A percentile compares a stretch with the other conserved stretches of the same genome.
These are phyloP conservation scores for Trematomus loennbergii DNA, from an alignment of 2,113 vertebrate genomes.

Conservation along the genomic window DNA sequence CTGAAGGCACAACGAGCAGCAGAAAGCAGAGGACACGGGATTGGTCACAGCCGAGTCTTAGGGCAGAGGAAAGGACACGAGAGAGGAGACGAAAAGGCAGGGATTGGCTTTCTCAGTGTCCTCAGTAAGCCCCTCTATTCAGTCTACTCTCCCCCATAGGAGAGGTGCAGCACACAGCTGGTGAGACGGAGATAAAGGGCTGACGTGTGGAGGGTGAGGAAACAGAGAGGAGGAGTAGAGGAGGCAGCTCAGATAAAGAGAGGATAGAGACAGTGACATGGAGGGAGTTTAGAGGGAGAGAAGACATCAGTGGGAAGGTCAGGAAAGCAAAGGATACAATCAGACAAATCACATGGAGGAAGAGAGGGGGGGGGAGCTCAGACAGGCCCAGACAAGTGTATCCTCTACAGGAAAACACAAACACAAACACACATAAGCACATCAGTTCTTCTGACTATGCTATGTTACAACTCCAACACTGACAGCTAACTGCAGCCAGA, in stretches of 20 bases:
- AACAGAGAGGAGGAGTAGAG: constrained; percentile 14
- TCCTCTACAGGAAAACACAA: constrained; percentile 10
- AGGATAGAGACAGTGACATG: neutral
- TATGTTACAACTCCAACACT: neutral
- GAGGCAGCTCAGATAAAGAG: neutral
- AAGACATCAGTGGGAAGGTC: constrained; percentile 26
- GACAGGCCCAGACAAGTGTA: constrained; percentile 17
- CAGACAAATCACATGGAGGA: constrained; percentile 4
- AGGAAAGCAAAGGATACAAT: constrained; percentile 17
- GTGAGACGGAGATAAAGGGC: constrained; percentile 56
- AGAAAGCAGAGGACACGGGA: neutral
- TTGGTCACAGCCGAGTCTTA: constrained; percentile 9
- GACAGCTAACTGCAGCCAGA: neutral
- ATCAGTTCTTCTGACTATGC: neutral
- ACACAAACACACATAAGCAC: neutral
- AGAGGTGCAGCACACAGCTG: constrained; percentile 54
- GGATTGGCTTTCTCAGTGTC: constrained; percentile 41
- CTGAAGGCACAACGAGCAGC: neutral
- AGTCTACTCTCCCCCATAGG: constrained; percentile 42
- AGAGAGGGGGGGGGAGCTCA: constrained; percentile 11
- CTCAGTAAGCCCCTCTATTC: constrained; percentile 59
- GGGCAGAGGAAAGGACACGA: constrained; percentile 4
- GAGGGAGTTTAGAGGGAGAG: constrained; percentile 17
- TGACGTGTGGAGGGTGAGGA: constrained; percentile 18
- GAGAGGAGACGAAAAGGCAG: constrained; percentile 35